Conservation (phyloP, 2,888 invertebrate species). For the Margaritifera margaritifera region DNA sequence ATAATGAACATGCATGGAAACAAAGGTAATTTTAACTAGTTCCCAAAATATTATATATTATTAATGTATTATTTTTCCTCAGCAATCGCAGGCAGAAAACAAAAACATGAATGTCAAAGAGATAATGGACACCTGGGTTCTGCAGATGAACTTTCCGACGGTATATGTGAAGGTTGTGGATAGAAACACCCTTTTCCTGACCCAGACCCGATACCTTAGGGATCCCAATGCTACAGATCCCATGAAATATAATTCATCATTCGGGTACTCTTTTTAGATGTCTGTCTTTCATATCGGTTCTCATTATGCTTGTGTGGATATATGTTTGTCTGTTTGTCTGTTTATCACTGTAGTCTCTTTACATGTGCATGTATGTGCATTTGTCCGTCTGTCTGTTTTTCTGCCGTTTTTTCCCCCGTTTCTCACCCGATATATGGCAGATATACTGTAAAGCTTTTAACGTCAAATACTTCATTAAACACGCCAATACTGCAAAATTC, state of each 20-base stretch:
- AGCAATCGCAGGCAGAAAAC: conserved; percentile 33
- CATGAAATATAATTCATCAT: conserved; percentile 39
- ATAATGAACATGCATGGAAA: neutral
- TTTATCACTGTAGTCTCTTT: too few species aligned
- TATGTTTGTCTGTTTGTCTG: too few species aligned
- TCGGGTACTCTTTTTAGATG: conserved; percentile 23
- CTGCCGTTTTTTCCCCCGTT: too few species aligned
- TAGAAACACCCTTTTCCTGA: conserved; percentile 28
- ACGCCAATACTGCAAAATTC: too few species aligned
- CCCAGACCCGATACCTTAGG: conserved; percentile 56
- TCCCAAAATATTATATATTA: too few species aligned
- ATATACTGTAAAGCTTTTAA: too few species aligned
- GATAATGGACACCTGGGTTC: conserved; percentile 63
- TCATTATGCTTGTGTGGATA: too few species aligned
- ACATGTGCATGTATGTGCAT: too few species aligned
- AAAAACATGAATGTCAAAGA: conserved; percentile 46
- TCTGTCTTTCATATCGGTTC: too few species aligned
- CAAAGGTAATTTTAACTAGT: neutral
- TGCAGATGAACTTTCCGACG: conserved; percentile 67
- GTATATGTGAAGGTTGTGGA: conserved; percentile 39
- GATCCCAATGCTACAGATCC: conserved; percentile 47
- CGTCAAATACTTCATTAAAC: too few species aligned
- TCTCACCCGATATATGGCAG: too few species aligned
- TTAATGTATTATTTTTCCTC: neutral
- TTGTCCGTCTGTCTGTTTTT: too few species aligned